Conservation (phyloP, 1,140 invertebrate species). For the Bombus polaris region DNA sequence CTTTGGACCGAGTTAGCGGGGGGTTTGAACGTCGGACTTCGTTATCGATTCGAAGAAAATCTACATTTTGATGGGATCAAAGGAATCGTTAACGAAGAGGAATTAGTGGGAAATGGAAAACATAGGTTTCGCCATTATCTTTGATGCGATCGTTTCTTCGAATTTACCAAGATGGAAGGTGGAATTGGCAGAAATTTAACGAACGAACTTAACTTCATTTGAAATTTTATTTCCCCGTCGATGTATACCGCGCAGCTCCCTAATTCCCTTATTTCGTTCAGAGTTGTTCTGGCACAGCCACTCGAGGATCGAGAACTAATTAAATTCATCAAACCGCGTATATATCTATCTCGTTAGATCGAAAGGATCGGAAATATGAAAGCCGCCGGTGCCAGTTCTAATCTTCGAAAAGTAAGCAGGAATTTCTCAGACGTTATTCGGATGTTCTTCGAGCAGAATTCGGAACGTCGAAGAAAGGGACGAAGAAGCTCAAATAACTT, state of each 20-base stretch:
- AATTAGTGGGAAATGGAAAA: not conserved
- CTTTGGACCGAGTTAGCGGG: not conserved
- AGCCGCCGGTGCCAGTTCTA: too few species aligned
- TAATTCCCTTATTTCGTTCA: not conserved
- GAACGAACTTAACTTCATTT: not conserved
- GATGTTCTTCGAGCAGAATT: too few species aligned
- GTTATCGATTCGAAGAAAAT: not conserved
- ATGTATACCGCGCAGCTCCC: not conserved
- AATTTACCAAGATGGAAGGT: not conserved
- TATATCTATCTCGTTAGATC: not conserved
- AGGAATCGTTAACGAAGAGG: not conserved
- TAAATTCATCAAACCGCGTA: not conserved
- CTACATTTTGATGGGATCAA: not conserved
- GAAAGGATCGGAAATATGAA: not conserved
- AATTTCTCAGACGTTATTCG: too few species aligned
- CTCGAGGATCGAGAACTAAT: not conserved
- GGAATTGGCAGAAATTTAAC: not conserved
- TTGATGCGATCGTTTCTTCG: not conserved
- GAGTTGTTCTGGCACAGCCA: not conserved
- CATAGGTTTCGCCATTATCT: not conserved
- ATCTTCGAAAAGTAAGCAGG: too few species aligned
- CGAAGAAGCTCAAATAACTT: too few species aligned
- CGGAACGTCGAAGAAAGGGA: too few species aligned
- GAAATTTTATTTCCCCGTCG: not conserved
- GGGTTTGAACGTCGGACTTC: not conserved